Evolutionary conservation across 37 sponge, comb jelly and placozoan genomes (phyloP).

Genomic region (Eunapius fragilis): DNA sequence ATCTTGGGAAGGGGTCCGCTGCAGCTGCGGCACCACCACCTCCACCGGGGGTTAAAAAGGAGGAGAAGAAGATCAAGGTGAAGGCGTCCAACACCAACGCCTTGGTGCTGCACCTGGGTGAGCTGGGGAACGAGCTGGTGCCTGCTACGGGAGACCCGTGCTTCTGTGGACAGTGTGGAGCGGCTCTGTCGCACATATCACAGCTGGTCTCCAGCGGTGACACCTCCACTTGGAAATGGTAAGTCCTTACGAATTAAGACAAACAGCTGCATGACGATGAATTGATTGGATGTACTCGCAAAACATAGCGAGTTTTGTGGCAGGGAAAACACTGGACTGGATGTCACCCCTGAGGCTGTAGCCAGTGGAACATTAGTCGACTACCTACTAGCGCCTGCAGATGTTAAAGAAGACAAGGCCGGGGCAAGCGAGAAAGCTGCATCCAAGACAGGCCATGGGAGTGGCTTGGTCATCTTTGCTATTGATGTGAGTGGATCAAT

Average conservation of each 20-base stretch:
- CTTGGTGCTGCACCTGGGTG: conserved; percentile 74
- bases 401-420: conserved; percentile 36
- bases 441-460: conserved; percentile 12
- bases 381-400: conserved; percentile 77
- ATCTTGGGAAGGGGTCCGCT: too few species aligned
- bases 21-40: conserved; percentile 4
- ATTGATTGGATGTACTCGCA: too few species aligned
- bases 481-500: conserved; percentile 92
- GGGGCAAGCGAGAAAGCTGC: conserved; percentile 17
- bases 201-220: conserved; percentile 29
- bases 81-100: conserved; percentile 69
- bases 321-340: conserved; percentile 59
- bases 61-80: conserved; percentile 75
- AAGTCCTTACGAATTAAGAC: background rate
- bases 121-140: conserved; percentile 44
- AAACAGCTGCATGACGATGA: too few species aligned
- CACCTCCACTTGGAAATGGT: conserved; percentile 81
- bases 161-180: conserved; percentile 67
- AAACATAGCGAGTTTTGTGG: conserved; percentile 89
- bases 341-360: conserved; percentile 38
- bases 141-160: conserved; percentile 40
- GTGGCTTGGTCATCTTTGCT: conserved; percentile 80
- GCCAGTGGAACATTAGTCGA: conserved; percentile 42
- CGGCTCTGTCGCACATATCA: conserved; percentile 75
- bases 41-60: conserved; percentile 2